Percentiles rank a stretch among this genome's conserved stretches.
phyloP scores from a whole-genome alignment of 2,797 vertebrate genomes.

The Fratercula arctica region DNA sequence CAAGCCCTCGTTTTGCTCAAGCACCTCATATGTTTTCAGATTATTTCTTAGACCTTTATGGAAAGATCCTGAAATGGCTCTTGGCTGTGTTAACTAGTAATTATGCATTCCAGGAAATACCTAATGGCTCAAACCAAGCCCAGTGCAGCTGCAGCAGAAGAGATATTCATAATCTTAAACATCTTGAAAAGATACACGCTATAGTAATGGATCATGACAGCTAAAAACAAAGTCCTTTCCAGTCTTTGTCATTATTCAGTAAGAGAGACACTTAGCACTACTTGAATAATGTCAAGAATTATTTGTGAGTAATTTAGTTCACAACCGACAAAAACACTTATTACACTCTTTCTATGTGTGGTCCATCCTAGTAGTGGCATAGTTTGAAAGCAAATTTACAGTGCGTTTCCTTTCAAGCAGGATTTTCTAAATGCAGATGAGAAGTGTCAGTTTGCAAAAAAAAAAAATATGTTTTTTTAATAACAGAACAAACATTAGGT shows the following conservation, averaged over 20 bases:
- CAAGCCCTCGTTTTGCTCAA: neutral
- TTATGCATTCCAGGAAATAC: neutral
- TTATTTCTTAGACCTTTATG: neutral
- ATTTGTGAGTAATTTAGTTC: slow-evolving; percentile 16
- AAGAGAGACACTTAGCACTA: neutral
- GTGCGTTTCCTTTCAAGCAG: neutral
- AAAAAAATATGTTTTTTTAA: neutral
- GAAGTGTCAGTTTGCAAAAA: neutral
- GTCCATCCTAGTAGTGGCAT: neutral
- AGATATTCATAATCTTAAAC: neutral
- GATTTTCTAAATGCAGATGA: neutral
- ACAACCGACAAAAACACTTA: neutral
- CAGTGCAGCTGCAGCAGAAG: neutral
- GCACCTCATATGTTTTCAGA: neutral
- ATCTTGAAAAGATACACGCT: neutral
- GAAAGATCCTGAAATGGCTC: neutral
- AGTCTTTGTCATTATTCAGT: neutral
- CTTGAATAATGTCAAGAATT: slow-evolving; percentile 6
- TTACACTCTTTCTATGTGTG: neutral
- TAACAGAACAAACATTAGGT: neutral
- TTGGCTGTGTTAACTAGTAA: slow-evolving; percentile 11
- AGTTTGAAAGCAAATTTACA: neutral
- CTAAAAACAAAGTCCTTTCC: neutral
- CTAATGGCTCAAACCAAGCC: neutral
- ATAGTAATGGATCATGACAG: neutral